These are phyloP conservation scores for Sphaerodactylus townsendi DNA, from an alignment of 2,113 vertebrate genomes.

Conservation along the genomic window DNA sequence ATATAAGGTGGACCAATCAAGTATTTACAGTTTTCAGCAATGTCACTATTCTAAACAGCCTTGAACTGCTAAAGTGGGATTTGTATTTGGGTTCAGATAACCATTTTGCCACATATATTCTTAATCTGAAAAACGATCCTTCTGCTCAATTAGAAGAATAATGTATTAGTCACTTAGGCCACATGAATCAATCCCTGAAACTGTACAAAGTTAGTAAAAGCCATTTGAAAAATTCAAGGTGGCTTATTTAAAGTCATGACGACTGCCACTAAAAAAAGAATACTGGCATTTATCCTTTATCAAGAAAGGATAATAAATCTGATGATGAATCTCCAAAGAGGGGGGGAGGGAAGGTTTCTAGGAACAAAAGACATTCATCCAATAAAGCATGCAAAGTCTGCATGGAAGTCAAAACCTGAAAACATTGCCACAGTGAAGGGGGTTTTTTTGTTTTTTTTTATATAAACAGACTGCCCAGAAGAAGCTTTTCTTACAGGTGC, in stretches of 20 bases:
- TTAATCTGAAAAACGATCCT: neutral
- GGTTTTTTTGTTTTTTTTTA: neutral
- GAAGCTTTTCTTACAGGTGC: neutral
- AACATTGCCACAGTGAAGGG: too few relatives aligned
- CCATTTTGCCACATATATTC: neutral
- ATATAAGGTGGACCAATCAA: too few relatives aligned
- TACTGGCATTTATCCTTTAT: slow-evolving; percentile 51
- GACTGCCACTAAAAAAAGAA: slow-evolving; percentile 50
- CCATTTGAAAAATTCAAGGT: neutral
- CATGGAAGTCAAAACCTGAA: neutral
- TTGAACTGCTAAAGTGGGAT: neutral
- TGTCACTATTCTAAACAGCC: too few relatives aligned
- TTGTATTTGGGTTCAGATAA: neutral
- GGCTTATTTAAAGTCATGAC: slow-evolving; percentile 7
- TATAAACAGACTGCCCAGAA: neutral
- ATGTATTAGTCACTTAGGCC: neutral
- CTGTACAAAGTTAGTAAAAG: neutral
- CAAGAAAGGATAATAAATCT: slow-evolving; percentile 58
- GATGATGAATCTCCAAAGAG: slow-evolving; percentile 22
- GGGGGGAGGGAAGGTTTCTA: neutral
- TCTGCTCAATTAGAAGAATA: neutral
- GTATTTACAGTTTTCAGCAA: too few relatives aligned
- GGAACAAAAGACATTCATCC: neutral
- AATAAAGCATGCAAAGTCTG: neutral
- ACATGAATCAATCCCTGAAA: neutral